Evolutionary conservation across 2,113 vertebrate genomes (phyloP), one percentile per base, ranked within the genome.

Genomic region (Nothobranchius kuhntae): DNA sequence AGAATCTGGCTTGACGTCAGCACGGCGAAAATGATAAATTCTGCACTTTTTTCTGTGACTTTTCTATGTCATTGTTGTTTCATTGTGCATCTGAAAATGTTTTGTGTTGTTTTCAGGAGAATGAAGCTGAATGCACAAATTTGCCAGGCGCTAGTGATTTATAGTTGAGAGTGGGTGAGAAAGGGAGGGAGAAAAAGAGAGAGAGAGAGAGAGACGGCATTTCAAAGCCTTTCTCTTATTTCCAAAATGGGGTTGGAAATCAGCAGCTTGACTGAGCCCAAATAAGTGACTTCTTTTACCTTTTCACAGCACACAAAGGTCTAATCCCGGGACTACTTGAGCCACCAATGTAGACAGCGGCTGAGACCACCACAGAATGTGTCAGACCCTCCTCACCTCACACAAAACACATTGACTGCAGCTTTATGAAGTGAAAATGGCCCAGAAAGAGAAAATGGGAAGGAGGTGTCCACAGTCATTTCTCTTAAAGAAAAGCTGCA

Each of bases 261-360:
- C 95, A 95, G 88, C 94, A 96, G 96, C 96, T 96, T 95, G 91
- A 95, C 95, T 95, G 95, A 96, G 93, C 94, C 94, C 94, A 96
- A 96, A 97, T 96, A 96, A 96, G 94, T 98, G 96, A 98, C 97
- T 98, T 98, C 95, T 96, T 95, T 95, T 94, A 95, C 92, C 94
- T 95, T 96, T 97, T 97, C 96, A 95, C 77, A 57, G 66, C 83
- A 83, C 93, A 98, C 96, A 99, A 99, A 96, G 92, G 90, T 91
- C 92, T 96, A 96, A 96, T 98, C 96, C 95, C 88, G 89, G 92
- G 92, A 95, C 94, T 94, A 94, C 96, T 97, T 96, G 94, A 97
- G 91, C 94, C 95, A 94, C 94, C 95, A 95, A 92, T 95, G 95
- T 95, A 93, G 94, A 90, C 93, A 90, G 91, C 88, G 91, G 90